phyloP scores from a whole-genome alignment of 2,113 vertebrate genomes.

The Pogona vitticeps region DNA sequence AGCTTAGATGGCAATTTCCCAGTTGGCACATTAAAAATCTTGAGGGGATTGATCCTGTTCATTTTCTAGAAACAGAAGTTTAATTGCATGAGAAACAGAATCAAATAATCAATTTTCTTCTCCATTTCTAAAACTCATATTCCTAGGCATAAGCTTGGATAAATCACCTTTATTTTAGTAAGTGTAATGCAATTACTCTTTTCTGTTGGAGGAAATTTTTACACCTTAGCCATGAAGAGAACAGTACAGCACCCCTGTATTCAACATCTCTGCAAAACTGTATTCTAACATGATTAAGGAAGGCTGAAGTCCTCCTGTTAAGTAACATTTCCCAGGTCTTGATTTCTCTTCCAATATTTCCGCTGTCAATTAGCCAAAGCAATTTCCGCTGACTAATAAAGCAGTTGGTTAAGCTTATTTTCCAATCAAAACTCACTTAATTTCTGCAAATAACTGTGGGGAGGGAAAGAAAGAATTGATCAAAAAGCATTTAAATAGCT shows the following conservation, averaged over 20 bases:
- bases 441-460: slow-evolving; percentile 48
- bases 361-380: slow-evolving; percentile 61
- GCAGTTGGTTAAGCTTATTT: slow-evolving; percentile 55
- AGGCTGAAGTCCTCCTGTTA: slow-evolving; percentile 27
- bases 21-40: background rate
- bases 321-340: slow-evolving; percentile 51
- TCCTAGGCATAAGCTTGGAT: slow-evolving; percentile 33
- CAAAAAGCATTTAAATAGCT: slow-evolving; percentile 15
- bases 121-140: slow-evolving; percentile 33
- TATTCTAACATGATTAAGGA: slow-evolving; percentile 23
- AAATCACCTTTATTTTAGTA: slow-evolving; percentile 49
- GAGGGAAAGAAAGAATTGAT: slow-evolving; percentile 44
- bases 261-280: slow-evolving; percentile 25
- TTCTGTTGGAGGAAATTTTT: slow-evolving; percentile 14
- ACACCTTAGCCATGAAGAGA: slow-evolving; percentile 26
- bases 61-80: slow-evolving; percentile 36
- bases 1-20: slow-evolving; percentile 8
- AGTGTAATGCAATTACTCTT: slow-evolving; percentile 35
- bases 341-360: slow-evolving; percentile 50
- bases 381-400: slow-evolving; percentile 58
- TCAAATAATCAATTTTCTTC: slow-evolving; percentile 26
- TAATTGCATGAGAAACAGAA: slow-evolving; percentile 39
- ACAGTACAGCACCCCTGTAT: background rate
- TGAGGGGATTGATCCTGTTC: background rate
- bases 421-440: slow-evolving; percentile 65